Evolutionary conservation across 2,113 vertebrate species (phyloP).

Genomic region (Ellobius talpinus): DNA sequence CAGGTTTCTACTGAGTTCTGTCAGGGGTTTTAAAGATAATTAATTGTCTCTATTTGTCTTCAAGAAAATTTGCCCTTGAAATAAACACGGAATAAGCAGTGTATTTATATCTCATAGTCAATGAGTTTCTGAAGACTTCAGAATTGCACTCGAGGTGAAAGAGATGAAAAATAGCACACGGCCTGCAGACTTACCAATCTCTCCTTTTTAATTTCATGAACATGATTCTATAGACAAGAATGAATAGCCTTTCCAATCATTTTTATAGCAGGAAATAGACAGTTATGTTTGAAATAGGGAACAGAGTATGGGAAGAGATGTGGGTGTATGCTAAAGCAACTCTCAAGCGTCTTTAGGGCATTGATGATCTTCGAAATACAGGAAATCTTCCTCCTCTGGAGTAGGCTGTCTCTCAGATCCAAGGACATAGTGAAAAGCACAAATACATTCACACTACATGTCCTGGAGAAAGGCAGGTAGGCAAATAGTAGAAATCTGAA

Average conservation of each 20-base stretch:
- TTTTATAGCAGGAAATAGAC: constrained; percentile 67
- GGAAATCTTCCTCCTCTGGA: constrained; percentile 24
- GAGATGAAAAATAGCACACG: constrained; percentile 41
- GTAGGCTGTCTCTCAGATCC: constrained; percentile 33
- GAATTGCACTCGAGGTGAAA: constrained; percentile 47
- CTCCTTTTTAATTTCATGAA: constrained; percentile 71
- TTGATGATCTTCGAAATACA: constrained; percentile 56
- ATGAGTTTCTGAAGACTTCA: constrained; percentile 59
- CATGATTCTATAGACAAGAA: constrained; percentile 67
- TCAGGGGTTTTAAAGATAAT: constrained; percentile 62
- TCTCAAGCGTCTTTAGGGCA: constrained; percentile 19
- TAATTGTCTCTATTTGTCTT: constrained; percentile 67
- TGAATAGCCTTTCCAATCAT: constrained; percentile 67
- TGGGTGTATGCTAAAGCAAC: not conserved
- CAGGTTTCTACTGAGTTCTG: constrained; percentile 48
- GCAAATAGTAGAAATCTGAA: not conserved
- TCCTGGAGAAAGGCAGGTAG: not conserved
- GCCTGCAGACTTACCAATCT: constrained; percentile 45
- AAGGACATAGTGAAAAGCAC: not conserved
- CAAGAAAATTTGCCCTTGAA: constrained; percentile 61
- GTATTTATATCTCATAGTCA: constrained; percentile 44
- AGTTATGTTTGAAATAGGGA: constrained; percentile 50
- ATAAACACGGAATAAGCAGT: constrained; percentile 20
- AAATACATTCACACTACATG: not conserved
- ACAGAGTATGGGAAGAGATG: not conserved